phyloP scores from a whole-genome alignment of 2,888 invertebrate species.

The Diarsia rubi region DNA sequence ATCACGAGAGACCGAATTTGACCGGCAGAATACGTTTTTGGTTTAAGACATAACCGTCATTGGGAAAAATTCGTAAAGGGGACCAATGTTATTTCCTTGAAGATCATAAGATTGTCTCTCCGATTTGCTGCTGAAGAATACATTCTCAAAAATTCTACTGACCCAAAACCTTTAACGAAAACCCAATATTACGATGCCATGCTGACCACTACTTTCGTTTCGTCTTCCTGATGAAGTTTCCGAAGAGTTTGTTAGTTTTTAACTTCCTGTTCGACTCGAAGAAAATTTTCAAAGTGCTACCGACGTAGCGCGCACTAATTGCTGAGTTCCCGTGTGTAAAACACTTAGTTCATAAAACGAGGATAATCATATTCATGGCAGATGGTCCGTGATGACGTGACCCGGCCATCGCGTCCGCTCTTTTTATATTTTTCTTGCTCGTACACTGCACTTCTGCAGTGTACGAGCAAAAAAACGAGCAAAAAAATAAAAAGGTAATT shows the following conservation, averaged over 20 bases:
- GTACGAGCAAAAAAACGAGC: conserved; percentile 31
- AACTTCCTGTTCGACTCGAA: conserved; percentile 36
- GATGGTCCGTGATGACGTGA: conserved; percentile 54
- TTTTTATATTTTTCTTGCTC: conserved; percentile 40
- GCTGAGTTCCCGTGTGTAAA: conserved; percentile 53
- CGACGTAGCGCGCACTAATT: conserved; percentile 52
- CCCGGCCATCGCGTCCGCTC: conserved; percentile 21
- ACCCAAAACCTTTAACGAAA: not conserved
- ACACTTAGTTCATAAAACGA: conserved; percentile 59
- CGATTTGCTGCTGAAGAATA: not conserved
- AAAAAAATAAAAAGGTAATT: conserved; percentile 35
- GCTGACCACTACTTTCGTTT: conserved; percentile 30
- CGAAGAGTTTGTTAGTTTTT: conserved; percentile 41
- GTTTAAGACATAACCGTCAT: not conserved
- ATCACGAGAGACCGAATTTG: not conserved
- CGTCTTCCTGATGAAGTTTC: conserved; percentile 16
- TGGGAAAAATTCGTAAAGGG: not conserved
- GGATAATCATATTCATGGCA: conserved; percentile 60
- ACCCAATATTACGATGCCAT: not conserved
- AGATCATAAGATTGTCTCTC: not conserved
- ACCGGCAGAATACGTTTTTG: not conserved
- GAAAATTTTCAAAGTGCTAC: conserved; percentile 33
- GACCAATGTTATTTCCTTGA: not conserved
- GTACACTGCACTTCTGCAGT: too few species aligned
- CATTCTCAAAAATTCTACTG: not conserved